These are phyloP conservation scores for Halcyon malimbica DNA, from an alignment of 2,113 vertebrate species.

Conservation along the genomic window DNA sequence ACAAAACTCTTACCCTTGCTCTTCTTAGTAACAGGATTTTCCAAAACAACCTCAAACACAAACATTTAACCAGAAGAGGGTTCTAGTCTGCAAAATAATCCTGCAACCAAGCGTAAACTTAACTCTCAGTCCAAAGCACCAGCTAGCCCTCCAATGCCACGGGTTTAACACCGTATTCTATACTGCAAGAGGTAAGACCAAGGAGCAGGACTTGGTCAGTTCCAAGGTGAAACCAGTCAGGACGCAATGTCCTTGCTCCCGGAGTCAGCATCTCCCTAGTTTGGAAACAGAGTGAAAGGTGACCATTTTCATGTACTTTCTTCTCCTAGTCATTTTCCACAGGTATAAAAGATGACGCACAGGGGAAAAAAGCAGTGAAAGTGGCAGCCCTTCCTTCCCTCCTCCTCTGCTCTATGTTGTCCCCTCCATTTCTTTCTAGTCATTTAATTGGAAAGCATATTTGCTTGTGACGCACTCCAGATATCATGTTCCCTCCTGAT, in stretches of 20 bases:
- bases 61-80: background rate
- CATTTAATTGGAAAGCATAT: conserved; percentile 37
- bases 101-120: background rate
- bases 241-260: background rate
- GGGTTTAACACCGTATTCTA: background rate
- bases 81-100: background rate
- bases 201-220: background rate
- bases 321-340: background rate
- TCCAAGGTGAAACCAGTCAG: background rate
- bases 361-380: background rate
- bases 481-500: conserved; percentile 51
- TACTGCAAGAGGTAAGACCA: background rate
- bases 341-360: background rate
- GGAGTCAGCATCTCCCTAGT: background rate
- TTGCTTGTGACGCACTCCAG: conserved; percentile 49
- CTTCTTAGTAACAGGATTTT: background rate
- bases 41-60: background rate
- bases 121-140: background rate
- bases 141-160: background rate
- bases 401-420: background rate
- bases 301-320: background rate
- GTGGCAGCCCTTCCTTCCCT: background rate
- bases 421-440: background rate
- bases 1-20: background rate
- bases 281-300: background rate